These are phyloP conservation scores for Stenichneumon culpator DNA, from an alignment of 2,888 invertebrate genomes.

Conservation along the genomic window DNA sequence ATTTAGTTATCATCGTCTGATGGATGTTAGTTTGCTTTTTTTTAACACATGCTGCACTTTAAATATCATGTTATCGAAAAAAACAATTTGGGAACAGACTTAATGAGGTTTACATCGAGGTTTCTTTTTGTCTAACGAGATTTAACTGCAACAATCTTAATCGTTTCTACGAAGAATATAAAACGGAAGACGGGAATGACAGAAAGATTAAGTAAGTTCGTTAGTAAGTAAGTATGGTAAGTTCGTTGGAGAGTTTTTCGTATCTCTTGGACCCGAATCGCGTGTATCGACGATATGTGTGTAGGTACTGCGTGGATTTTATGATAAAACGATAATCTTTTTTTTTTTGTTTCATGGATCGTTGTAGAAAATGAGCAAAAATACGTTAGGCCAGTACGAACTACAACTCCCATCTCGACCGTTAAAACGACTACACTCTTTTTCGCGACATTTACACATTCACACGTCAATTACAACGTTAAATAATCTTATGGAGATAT, in stretches of 20 bases:
- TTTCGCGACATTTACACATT: constrained; percentile 72
- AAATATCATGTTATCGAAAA: constrained; percentile 39
- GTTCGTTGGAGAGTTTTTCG: constrained; percentile 32
- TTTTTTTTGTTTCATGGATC: constrained; percentile 43
- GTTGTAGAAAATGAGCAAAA: constrained; percentile 71
- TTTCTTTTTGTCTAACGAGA: constrained; percentile 83
- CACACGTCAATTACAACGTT: constrained; percentile 69
- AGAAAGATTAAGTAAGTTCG: constrained; percentile 8
- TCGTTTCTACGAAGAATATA: constrained; percentile 25
- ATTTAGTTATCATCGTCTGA: constrained; percentile 57
- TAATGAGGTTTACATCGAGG: constrained; percentile 83
- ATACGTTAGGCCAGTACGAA: constrained; percentile 70
- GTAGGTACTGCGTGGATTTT: constrained; percentile 25
- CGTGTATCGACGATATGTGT: constrained; percentile 36
- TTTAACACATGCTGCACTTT: constrained; percentile 22
- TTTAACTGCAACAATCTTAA: constrained; percentile 82
- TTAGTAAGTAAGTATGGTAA: constrained; percentile 1
- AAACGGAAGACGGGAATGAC: constrained; percentile 57
- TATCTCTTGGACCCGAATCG: constrained; percentile 64
- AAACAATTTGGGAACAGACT: constrained; percentile 84
- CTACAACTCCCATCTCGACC: constrained; percentile 33
- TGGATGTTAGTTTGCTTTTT: constrained; percentile 14
- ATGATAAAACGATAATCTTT: constrained; percentile 12
- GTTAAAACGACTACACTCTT: constrained; percentile 48
- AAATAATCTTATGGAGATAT: constrained; percentile 42